Conservation (phyloP, 2,113 vertebrate species). For the Lonchura striata region DNA sequence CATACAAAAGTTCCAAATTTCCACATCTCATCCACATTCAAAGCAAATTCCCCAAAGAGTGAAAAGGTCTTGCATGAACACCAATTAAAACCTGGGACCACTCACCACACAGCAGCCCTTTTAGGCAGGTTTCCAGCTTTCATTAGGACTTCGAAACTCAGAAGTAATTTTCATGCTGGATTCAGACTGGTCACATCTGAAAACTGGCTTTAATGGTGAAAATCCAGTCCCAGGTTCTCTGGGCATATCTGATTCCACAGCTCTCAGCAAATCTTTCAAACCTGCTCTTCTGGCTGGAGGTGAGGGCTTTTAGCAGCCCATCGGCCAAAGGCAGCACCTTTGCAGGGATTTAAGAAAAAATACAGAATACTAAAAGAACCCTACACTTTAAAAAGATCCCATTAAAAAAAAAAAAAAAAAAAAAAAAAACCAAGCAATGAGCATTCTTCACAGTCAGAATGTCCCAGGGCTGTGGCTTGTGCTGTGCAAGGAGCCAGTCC, state of each 20-base stretch:
- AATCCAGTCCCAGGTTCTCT: not conserved
- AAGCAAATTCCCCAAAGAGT: constrained; percentile 1
- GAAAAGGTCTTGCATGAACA: constrained; percentile 18
- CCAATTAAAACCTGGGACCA: not conserved
- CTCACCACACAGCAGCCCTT: not conserved
- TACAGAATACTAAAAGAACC: not conserved
- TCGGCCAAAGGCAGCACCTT: not conserved
- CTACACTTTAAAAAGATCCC: not conserved
- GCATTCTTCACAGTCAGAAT: not conserved
- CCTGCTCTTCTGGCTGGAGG: not conserved
- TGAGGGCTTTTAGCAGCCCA: not conserved
- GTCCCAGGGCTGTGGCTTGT: not conserved
- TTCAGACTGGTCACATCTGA: not conserved
- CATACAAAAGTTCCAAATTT: constrained; percentile 20
- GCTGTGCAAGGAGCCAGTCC: not conserved
- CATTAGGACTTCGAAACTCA: constrained; percentile 13
- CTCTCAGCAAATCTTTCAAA: not conserved
- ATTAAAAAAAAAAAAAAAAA: not conserved
- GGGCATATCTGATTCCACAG: not conserved
- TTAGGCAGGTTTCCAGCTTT: constrained; percentile 7
- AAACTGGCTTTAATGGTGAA: not conserved
- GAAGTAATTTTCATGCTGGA: not conserved
- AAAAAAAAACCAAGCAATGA: not conserved
- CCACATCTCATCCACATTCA: not conserved
- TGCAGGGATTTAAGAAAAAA: not conserved